Base-by-base conservation (phyloP, 2,888 invertebrate species). In the Axea sp. region DNA sequence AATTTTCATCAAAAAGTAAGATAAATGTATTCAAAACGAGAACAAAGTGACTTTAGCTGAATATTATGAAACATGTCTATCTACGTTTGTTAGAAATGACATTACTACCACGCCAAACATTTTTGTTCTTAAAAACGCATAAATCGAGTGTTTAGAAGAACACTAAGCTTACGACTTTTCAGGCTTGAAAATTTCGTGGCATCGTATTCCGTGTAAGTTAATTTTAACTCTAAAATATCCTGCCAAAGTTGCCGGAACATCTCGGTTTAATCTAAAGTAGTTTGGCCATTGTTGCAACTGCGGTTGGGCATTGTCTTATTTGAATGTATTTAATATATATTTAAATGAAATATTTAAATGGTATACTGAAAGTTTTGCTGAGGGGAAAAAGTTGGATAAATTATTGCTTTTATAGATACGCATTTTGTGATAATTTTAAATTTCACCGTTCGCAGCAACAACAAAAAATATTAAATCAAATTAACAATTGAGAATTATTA, bases 211-310 rank as follows among this genome's bases (percentile, higher is more conserved):
- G 12, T 19, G 22, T 14, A 28, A 53, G 45, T 53, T 65, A 53
- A 65, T 53, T 65, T 53, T 14, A 53, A 45, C 64, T 53, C 28
- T 64, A 53, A 53, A 65, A 65, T 65, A 28, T 28, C 43, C 43
- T 45, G 45, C 43, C 45, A 65, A 65, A 65, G 53, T 65, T 65
- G 12, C 24, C 7, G 35, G 35, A 64, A 64, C 53, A 35, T 45
- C 53, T 45, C 53, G 45, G 35, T 65, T 65, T 53, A 43, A 45
- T 65, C 64, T 53, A 43, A 65, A 65, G 64, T 45, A 64, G 43
- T 64, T 51, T 41, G 39, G 43, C 51, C 43, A 53, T 51, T 64
- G 51, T 51, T 17, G 35, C 31, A 19, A 43, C 51, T 41, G 53
- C 37, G 53, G 45, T 65, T 26, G 51, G n/a, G 43, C 51, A 53